Evolutionary conservation across 2,113 vertebrate genomes (phyloP).

Genomic region (Scytalopus superciliaris): DNA sequence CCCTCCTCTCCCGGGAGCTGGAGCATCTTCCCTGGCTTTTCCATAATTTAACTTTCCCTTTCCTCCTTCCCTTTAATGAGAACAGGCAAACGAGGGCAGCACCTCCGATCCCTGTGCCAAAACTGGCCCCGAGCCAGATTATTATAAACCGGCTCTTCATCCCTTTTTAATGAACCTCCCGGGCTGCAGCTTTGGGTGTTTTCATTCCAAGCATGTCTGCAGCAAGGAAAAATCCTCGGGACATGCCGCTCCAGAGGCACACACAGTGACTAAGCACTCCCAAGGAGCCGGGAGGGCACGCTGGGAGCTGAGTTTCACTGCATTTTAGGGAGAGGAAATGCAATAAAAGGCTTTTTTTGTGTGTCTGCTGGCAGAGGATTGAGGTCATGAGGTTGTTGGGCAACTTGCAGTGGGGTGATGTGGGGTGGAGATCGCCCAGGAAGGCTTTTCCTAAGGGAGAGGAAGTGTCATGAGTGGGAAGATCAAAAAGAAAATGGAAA

Average conservation of each 20-base stretch:
- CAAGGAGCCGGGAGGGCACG: fast-evolving
- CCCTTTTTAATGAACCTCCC: conserved; percentile 41
- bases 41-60: background rate
- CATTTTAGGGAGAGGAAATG: background rate
- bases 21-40: background rate
- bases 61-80: background rate
- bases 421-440: fast-evolving
- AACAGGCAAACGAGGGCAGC: background rate
- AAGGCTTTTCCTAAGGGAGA: background rate
- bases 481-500: background rate
- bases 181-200: background rate
- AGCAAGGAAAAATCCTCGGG: background rate
- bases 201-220: conserved; percentile 12
- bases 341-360: background rate
- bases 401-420: fast-evolving
- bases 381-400: background rate
- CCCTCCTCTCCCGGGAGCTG: fast-evolving
- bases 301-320: background rate
- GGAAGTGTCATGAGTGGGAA: fast-evolving
- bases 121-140: background rate
- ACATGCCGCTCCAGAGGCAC: background rate
- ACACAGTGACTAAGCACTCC: background rate
- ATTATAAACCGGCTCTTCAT: conserved; percentile 24
- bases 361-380: background rate
- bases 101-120: background rate